Conservation (phyloP, 2,888 invertebrate genomes). For the Phyto melanocephala region DNA sequence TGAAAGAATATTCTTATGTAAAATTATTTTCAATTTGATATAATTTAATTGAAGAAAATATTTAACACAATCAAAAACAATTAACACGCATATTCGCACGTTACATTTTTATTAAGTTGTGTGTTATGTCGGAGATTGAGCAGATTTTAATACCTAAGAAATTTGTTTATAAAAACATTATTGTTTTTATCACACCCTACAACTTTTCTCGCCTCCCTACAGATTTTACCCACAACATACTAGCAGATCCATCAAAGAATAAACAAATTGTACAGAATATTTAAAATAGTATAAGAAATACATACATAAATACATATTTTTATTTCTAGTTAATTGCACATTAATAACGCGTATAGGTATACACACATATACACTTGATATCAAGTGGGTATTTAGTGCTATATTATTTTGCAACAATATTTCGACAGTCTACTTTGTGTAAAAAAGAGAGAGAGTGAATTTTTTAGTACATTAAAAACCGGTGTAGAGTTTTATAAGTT, state of each 20-base stretch:
- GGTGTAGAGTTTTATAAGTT: not conserved
- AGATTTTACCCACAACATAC: constrained; percentile 18
- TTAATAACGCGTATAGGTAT: constrained; percentile 28
- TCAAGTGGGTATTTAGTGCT: constrained; percentile 23
- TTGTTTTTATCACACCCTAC: constrained; percentile 30
- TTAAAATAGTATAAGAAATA: not conserved
- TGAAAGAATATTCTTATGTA: not conserved
- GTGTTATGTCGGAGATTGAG: not conserved
- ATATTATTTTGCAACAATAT: not conserved
- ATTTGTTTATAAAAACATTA: constrained; percentile 21
- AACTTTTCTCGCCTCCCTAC: not conserved
- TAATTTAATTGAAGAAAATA: not conserved
- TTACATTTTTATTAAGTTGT: not conserved
- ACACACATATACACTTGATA: constrained; percentile 19
- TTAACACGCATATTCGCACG: constrained; percentile 42
- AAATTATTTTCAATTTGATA: not conserved
- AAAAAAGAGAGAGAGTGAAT: not conserved
- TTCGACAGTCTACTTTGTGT: not conserved
- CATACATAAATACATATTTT: too few species aligned
- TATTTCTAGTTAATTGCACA: constrained; percentile 50
- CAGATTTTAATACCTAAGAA: constrained; percentile 8
- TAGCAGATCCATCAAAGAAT: not conserved
- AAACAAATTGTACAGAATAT: constrained; percentile 23
- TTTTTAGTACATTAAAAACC: not conserved
- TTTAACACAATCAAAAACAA: constrained; percentile 20